These are phyloP conservation scores for Chelonus insularis DNA, from an alignment of 1,140 invertebrate species.

Conservation along the genomic window DNA sequence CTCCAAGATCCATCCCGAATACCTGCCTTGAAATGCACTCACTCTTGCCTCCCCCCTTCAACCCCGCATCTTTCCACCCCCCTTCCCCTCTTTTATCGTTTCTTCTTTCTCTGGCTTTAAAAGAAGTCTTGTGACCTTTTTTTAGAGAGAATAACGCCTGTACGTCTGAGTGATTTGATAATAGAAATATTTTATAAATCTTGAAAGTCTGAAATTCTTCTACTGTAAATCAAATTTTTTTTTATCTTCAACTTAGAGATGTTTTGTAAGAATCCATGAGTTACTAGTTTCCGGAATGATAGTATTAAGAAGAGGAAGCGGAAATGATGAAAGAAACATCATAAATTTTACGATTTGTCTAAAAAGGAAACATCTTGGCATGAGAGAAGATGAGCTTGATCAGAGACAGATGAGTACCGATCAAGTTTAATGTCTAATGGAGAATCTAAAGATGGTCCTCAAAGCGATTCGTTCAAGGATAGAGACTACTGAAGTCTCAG, in stretches of 20 bases:
- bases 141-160: background rate
- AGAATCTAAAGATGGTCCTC: background rate
- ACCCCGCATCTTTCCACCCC: background rate
- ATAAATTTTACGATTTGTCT: constrained; percentile 8
- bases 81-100: background rate
- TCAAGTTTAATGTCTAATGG: constrained; percentile 12
- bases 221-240: background rate
- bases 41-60: background rate
- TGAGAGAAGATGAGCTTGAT: constrained; percentile 16
- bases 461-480: background rate
- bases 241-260: too few relatives aligned
- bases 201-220: background rate
- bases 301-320: constrained; percentile 15
- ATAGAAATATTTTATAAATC: background rate
- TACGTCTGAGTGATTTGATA: background rate
- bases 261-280: background rate
- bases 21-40: constrained; percentile 12
- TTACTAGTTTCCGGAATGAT: background rate
- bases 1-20: constrained; percentile 16
- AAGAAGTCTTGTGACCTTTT: background rate
- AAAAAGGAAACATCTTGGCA: constrained; percentile 1
- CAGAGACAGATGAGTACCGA: constrained; percentile 9
- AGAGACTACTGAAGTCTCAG: background rate
- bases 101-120: background rate
- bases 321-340: constrained; percentile 26